phyloP scores from a whole-genome alignment of 2,888 invertebrate genomes.

The Creontiades dilutus region DNA sequence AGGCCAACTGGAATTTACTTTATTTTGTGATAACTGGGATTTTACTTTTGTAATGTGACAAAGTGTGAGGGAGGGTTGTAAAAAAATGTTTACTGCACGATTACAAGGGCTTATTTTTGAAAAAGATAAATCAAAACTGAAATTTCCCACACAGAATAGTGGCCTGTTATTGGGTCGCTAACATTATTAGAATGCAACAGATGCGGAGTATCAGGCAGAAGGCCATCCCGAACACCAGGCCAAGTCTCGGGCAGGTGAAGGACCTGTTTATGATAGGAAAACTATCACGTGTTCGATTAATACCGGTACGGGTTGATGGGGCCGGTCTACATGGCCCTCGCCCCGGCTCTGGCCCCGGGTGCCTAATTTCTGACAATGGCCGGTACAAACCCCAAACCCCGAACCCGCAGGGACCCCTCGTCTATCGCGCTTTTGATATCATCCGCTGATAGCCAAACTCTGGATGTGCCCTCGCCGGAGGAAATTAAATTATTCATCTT shows the following conservation, averaged over 20 bases:
- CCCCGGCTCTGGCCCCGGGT: background rate
- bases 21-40: too few relatives aligned
- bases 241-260: background rate
- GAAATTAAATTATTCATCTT: conserved; percentile 42
- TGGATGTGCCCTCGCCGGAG: conserved; percentile 22
- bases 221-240: background rate
- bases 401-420: background rate
- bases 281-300: conserved; percentile 21
- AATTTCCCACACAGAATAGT: too few relatives aligned
- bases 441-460: conserved; percentile 32
- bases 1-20: too few relatives aligned
- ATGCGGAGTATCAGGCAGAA: background rate
- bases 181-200: too few relatives aligned
- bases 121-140: too few relatives aligned
- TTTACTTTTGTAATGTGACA: too few relatives aligned
- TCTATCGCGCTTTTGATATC: conserved; percentile 36
- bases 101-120: too few relatives aligned
- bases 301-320: conserved; percentile 32
- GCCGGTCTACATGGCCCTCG: background rate
- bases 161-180: too few relatives aligned
- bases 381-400: conserved; percentile 13
- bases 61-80: too few relatives aligned
- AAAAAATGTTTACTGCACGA: too few relatives aligned
- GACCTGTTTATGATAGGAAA: conserved; percentile 32
- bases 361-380: conserved; percentile 31